Evolutionary conservation across 2,888 invertebrate species (phyloP), one percentile per base, ranked within the genome.

Genomic region (Plagodis pulveraria): DNA sequence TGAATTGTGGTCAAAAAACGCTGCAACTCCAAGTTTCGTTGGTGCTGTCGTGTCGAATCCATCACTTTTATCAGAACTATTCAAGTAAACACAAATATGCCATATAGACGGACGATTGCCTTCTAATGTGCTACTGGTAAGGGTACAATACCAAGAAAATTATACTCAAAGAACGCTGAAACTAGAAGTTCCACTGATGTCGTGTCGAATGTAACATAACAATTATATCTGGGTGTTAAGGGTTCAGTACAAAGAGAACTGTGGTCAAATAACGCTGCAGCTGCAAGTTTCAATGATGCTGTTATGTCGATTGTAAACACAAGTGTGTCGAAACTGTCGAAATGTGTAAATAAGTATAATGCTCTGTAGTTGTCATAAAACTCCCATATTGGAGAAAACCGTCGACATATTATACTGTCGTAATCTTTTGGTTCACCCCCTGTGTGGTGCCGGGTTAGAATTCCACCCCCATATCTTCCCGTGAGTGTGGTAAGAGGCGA

Each of bases 211-310:
- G 99, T 22, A 22, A n/a, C n/a, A n/a, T n/a, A n/a, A 22, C 22
- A 22, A 22, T 22, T 22, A 4, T 22, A 22, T 22, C 22, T 22
- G 22, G 98, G 86, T 99, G 98, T 83, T 98, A 98, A 0, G 93
- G 98, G 12, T 22, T 1, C 22, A 22, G 4, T 22, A 98, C 98
- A 0, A 95, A 96, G 80, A 96, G 96, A 35, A 72, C 95, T 50
- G 95, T 95, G 6, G 90, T 97, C 22, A 95, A 94, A 59, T 97
- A 98, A 80, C 94, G 98, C 35, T 99, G 99, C 87, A 95, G 97
- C 73, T 99, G 99, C 94, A 97, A 98, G 87, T 99, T 99, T 84
- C 97, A 97, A 78, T 99, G 99, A 98, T 99, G 99, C 89, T 99
- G 99, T 88, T 95, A 96, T 72, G 98, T 99, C 49, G 96, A 97